Percentiles rank a stretch among this genome's conserved stretches.
phyloP scores from a whole-genome alignment of 2,888 invertebrate genomes.

The Cetonia aurata region DNA sequence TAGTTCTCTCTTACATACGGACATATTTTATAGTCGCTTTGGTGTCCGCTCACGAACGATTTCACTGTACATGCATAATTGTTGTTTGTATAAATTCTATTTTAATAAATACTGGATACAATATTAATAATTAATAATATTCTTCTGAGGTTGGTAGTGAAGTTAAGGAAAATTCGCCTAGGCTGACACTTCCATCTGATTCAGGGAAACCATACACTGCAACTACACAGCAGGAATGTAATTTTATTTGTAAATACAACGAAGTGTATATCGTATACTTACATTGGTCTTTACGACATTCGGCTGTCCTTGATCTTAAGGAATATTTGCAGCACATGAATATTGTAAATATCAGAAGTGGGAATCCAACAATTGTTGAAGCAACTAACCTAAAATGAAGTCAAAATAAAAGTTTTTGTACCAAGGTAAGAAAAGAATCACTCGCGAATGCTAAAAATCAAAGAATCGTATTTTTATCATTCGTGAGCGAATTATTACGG shows the following conservation, averaged over 20 bases:
- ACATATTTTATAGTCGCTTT: no score
- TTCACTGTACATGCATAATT: no score
- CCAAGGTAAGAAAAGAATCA: no score
- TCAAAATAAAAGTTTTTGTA: no score
- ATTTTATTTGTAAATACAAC: neutral
- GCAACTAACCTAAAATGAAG: slow-evolving; percentile 5
- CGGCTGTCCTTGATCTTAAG: neutral
- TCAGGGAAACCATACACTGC: slow-evolving; percentile 22
- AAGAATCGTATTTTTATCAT: no score
- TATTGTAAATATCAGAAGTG: neutral
- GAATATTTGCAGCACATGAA: slow-evolving; percentile 22
- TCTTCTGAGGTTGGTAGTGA: neutral
- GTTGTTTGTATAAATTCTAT: no score
- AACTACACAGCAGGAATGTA: neutral
- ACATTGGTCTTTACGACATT: slow-evolving; percentile 14
- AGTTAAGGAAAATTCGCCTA: neutral
- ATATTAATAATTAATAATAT: no score
- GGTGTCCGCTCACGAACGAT: no score
- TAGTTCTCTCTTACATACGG: no score
- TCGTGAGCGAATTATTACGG: no score
- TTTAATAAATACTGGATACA: no score
- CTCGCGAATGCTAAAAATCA: no score
- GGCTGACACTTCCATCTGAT: neutral
- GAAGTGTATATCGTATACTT: neutral
- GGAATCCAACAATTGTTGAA: neutral